phyloP scores from a whole-genome alignment of 2,797 vertebrate species.

The Microctenopoma stevenorrisi region DNA sequence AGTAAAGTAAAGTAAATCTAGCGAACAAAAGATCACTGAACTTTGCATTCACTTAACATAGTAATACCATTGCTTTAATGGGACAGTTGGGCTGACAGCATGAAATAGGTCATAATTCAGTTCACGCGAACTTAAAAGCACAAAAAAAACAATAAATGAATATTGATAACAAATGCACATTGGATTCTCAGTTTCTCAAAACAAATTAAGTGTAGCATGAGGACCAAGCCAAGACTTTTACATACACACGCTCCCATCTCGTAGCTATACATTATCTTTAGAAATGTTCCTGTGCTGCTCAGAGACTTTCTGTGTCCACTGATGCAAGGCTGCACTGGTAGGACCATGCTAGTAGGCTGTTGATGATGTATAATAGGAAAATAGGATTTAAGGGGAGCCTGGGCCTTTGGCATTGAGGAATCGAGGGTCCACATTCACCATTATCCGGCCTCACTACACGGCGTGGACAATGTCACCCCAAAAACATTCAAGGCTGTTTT shows the following conservation, averaged over 20 bases:
- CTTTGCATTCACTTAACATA: constrained; percentile 60
- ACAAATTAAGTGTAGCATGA: constrained; percentile 57
- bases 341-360: constrained; percentile 66
- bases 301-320: constrained; percentile 41
- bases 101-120: constrained; percentile 82
- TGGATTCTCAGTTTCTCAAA: constrained; percentile 68
- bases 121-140: constrained; percentile 76
- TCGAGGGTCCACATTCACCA: constrained; percentile 73
- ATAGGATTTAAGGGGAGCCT: constrained; percentile 60
- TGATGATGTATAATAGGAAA: constrained; percentile 43
- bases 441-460: constrained; percentile 46
- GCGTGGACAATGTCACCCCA: constrained; percentile 60
- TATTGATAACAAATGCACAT: constrained; percentile 64
- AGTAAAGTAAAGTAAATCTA: not conserved
- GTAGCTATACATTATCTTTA: constrained; percentile 55
- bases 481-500: constrained; percentile 78
- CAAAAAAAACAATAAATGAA: constrained; percentile 72
- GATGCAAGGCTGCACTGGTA: constrained; percentile 63
- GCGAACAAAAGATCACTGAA: constrained; percentile 39
- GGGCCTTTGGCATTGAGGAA: constrained; percentile 76
- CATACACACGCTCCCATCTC: constrained; percentile 34
- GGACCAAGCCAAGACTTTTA: constrained; percentile 52
- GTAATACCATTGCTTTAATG: constrained; percentile 82
- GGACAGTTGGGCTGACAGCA: constrained; percentile 76
- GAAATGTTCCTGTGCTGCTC: constrained; percentile 52